phyloP scores from a whole-genome alignment of 1,140 invertebrate genomes.

The Ips nitidus region DNA sequence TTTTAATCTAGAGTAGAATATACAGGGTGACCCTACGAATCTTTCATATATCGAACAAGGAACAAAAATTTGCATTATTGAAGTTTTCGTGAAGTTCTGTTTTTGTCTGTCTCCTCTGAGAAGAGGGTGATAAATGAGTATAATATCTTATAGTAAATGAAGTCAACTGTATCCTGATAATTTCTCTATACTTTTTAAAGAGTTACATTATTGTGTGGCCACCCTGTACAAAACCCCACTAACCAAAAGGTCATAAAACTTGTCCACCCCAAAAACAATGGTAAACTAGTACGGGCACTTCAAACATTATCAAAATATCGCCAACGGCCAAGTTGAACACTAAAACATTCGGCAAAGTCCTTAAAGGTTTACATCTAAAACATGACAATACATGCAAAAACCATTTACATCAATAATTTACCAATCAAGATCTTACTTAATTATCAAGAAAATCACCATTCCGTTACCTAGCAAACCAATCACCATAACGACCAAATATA shows the following conservation, averaged over 20 bases:
- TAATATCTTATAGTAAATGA: no score
- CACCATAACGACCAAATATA: slow-evolving; percentile 63
- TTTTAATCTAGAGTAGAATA: no score
- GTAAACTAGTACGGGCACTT: slow-evolving; percentile 71
- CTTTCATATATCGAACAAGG: no score
- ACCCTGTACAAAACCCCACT: slow-evolving; percentile 30
- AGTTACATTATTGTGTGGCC: no score
- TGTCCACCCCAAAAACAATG: slow-evolving; percentile 70
- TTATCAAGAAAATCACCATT: slow-evolving; percentile 65
- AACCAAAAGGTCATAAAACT: slow-evolving; percentile 67
- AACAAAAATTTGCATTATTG: no score
- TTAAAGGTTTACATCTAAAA: slow-evolving; percentile 66
- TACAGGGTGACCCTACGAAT: no score
- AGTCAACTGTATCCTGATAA: no score
- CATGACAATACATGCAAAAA: neutral
- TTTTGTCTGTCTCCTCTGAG: no score
- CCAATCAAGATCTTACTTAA: slow-evolving; percentile 55
- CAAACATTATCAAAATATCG: slow-evolving; percentile 69
- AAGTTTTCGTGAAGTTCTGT: no score
- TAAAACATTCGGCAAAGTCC: slow-evolving; percentile 75
- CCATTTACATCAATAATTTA: no score
- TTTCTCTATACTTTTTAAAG: no score
- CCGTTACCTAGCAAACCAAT: slow-evolving; percentile 65
- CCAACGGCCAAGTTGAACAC: slow-evolving; percentile 76
- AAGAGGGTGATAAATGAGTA: no score